Base-by-base conservation (phyloP, 2,113 vertebrate genomes). In the Actenoides hombroni region DNA sequence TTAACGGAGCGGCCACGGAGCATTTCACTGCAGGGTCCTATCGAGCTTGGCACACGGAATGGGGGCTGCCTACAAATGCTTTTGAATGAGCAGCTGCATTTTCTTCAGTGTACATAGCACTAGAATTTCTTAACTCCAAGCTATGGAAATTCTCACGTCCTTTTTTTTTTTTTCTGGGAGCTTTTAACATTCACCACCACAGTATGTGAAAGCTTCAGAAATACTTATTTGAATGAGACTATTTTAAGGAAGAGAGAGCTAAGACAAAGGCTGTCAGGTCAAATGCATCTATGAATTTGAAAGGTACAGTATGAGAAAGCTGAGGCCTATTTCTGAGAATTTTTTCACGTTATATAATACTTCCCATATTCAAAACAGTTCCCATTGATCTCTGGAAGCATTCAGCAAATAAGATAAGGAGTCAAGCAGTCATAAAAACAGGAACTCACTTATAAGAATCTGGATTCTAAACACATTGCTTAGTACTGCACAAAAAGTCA, bases 241-340 rank as follows among this genome's bases (percentile, higher is more conserved):
- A 86, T 65, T 80, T 92, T 76, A 82, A 95, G 70, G 70, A 95
- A 89, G 60, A 81, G 37, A 70, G 42, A 59, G 15, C 74, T 86
- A 89, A 95, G 81, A 92, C 76, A 86, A 83, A 75, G 42, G 60
- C 6, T 65, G 69, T 84, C 84, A 89, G 83, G 77, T 92, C 86
- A 87, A 94, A 94, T 69, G 68, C 28, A 67, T 75, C 57, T 71
- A 35, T 33, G 64, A 3, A 84, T 68, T 69, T 92, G 89, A 95
- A 91, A 95, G 26, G 70, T 91, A 82, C 33, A 53, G 26, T 44
- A 87, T 56, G 44, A 89, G 35, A 95, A 95, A 92, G 57, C 16
- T 0, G 1, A 95, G 33, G 16, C 24, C 11, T 89, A 39, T 82
- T 95, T 95, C 81, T 92, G 53, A 75, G 73, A 94, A 75, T 51